phyloP scores from a whole-genome alignment of 2,797 vertebrate species.

The Lates japonicus region DNA sequence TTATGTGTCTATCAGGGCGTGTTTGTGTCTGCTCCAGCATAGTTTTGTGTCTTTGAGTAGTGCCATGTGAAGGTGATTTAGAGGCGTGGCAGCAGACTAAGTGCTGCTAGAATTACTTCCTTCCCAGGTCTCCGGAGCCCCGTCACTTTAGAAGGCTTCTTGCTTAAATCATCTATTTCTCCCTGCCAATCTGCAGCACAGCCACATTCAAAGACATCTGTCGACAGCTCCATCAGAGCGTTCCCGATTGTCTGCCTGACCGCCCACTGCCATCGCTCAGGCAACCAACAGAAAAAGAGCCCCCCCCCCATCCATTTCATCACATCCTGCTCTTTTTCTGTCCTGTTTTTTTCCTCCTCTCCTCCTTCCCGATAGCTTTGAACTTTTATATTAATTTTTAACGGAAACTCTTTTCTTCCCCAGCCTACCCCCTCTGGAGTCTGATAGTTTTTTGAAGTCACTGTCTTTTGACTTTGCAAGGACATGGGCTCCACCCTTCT shows the following conservation, averaged over 20 bases:
- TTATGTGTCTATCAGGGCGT: conserved; percentile 1
- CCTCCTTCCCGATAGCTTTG: conserved; percentile 54
- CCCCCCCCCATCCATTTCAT: conserved; percentile 32
- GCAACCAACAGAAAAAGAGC: conserved; percentile 47
- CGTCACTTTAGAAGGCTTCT: conserved; percentile 70
- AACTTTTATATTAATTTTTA: conserved; percentile 72
- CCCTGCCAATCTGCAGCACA: conserved; percentile 64
- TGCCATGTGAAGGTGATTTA: conserved; percentile 64
- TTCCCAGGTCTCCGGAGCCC: conserved; percentile 62
- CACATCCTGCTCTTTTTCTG: conserved; percentile 29
- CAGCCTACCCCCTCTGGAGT: conserved; percentile 36
- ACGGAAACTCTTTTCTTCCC: conserved; percentile 48
- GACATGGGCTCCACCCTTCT: conserved; percentile 45
- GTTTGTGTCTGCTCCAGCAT: conserved; percentile 26
- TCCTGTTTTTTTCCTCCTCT: conserved; percentile 31
- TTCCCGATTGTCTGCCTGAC: conserved; percentile 60
- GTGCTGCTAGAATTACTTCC: conserved; percentile 59
- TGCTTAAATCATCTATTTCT: conserved; percentile 69
- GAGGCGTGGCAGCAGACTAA: conserved; percentile 62
- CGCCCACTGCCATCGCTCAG: conserved; percentile 43
- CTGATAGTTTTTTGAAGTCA: conserved; percentile 78
- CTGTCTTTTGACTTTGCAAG: conserved; percentile 64
- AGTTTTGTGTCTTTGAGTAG: conserved; percentile 43
- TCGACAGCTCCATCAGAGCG: conserved; percentile 71
- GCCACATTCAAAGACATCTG: conserved; percentile 68